Base-by-base conservation (phyloP, 2,888 invertebrate genomes). In the Orthonychiurus folsomi region DNA sequence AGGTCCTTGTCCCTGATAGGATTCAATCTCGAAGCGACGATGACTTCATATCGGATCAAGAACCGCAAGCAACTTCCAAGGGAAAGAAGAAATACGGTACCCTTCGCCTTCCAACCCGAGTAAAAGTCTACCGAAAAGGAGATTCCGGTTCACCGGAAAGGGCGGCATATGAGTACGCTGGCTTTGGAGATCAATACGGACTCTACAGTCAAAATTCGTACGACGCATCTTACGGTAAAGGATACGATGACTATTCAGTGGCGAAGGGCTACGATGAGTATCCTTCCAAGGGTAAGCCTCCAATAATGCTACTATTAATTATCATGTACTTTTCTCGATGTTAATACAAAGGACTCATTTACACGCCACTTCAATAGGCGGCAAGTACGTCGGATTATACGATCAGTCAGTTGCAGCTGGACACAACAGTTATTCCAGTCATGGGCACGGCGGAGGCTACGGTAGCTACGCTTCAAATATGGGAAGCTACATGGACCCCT, bases 11-110 rank as follows among this genome's bases (percentile, higher is more conserved):
- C 28, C 48, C 21, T 3, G 48, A 23, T 2, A 12, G n/a, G 9
- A 9, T 18, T 20, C 59, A 60, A 56, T 59, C 62, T 5, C 47
- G 66, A 48, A 59, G 62, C 24, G 69, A 67, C 23, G 69, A 69
- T 57, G 69, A 70, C 18, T 61, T 72, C 18, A 64, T 72, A 0
- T 71, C 69, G 25, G 72, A 72, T 47, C 70, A 72, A 62, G 72
- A 72, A 27, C 71, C 72, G 1, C 69, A 70, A 50, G 68, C 69
- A 5, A 69, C 61, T n/a, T 60, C 63, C 1, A 63, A 69, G 61
- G 67, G 63, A 2, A 64, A 66, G 18, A 65, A 68, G 54, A 72
- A 67, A 62, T 65, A 60, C 25, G 62, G 62, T 23, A 60, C 56
- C 23, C 48, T 52, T 3, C 23, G 62, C 26, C 47, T 60, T 24